Percentiles rank a stretch among this genome's conserved stretches.
These are phyloP conservation scores for Selenia dentaria DNA, from an alignment of 2,888 invertebrate genomes.

Conservation along the genomic window DNA sequence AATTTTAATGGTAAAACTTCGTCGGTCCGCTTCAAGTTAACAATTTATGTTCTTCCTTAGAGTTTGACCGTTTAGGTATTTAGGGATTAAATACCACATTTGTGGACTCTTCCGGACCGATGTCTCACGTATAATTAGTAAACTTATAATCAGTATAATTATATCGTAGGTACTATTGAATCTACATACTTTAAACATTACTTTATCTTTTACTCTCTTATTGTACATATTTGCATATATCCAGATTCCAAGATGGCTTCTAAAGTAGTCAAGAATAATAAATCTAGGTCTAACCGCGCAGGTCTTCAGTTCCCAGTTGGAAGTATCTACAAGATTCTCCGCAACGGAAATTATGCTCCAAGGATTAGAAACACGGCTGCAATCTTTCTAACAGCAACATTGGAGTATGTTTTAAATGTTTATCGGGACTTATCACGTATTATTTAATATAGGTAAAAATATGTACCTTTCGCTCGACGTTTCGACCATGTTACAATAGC, in stretches of 20 bases:
- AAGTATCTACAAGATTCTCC: conserved; percentile 82
- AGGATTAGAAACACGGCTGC: conserved; percentile 81
- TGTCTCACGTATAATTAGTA: too few relatives aligned
- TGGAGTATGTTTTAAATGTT: too few relatives aligned
- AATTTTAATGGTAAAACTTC: conserved; percentile 28
- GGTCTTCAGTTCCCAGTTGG: conserved; percentile 84
- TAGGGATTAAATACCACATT: conserved; percentile 2
- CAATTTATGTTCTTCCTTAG: conserved; percentile 21
- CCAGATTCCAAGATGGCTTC: conserved; percentile 46
- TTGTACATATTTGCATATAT: too few relatives aligned
- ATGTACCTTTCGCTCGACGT: too few relatives aligned
- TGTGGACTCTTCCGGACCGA: too few relatives aligned
- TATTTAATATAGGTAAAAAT: too few relatives aligned
- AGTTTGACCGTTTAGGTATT: conserved; percentile 22
- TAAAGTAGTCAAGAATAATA: conserved; percentile 40
- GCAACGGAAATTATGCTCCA: conserved; percentile 86
- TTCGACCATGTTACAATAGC: too few relatives aligned
- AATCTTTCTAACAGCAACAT: conserved; percentile 81
- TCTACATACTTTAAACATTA: background rate
- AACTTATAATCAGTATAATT: too few relatives aligned
- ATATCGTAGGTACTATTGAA: too few relatives aligned
- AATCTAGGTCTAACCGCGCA: conserved; percentile 72
- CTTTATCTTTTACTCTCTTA: too few relatives aligned
- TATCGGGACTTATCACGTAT: too few relatives aligned
- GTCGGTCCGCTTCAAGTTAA: conserved; percentile 9